Conservation (phyloP, 2,888 invertebrate genomes). For the Amblyjoppa fuscipennis region DNA sequence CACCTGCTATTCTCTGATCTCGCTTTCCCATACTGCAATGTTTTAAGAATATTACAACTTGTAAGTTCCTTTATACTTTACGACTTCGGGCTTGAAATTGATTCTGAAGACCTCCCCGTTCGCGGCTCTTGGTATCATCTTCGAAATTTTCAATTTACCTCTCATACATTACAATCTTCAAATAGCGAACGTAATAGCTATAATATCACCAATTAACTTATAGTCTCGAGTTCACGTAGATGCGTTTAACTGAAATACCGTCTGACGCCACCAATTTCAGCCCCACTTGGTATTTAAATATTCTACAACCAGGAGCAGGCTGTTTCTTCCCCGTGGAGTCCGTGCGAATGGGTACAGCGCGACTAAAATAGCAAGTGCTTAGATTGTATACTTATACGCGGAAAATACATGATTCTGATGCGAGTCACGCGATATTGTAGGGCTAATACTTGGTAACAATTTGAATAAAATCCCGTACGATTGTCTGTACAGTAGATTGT, state of each 20-base stretch:
- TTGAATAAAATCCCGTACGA: no score
- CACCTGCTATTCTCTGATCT: no score
- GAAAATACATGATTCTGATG: no score
- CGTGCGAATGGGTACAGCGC: no score
- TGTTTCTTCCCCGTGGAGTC: no score
- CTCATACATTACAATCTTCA: neutral
- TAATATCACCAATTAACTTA: neutral
- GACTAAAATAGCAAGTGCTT: no score
- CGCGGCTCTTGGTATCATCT: neutral
- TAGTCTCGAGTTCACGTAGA: neutral
- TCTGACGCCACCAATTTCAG: neutral
- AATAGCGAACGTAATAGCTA: neutral
- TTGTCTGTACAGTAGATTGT: no score
- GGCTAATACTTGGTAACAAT: no score
- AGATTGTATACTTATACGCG: no score
- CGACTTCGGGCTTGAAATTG: neutral
- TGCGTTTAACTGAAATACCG: neutral
- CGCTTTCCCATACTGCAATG: neutral
- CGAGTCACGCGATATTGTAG: no score
- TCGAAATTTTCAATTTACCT: neutral
- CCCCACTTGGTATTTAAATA: no score
- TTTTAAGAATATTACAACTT: neutral
- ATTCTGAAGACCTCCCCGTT: neutral
- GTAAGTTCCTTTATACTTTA: neutral
- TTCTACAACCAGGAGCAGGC: no score